Conservation (phyloP, 2,113 vertebrate species). For the Hippoglossus stenolepis region DNA sequence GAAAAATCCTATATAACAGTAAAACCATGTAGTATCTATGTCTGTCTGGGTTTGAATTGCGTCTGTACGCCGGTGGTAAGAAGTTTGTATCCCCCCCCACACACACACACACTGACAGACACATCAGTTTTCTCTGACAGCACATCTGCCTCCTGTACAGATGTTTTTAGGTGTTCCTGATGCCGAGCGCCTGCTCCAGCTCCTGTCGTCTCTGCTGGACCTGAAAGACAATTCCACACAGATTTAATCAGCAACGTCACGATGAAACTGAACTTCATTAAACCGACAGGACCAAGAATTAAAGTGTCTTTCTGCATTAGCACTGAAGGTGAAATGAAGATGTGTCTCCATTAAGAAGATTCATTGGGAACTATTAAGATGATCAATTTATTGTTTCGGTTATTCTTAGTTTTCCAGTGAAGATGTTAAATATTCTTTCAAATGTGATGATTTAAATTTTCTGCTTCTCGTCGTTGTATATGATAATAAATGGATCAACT, state of each 20-base stretch:
- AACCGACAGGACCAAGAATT: neutral
- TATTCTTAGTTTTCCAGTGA: neutral
- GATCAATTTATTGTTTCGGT: neutral
- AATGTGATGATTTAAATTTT: neutral
- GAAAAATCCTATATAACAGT: constrained; percentile 45
- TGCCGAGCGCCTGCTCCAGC: constrained; percentile 97
- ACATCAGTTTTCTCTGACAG: constrained; percentile 19
- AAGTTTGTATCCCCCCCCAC: constrained; percentile 35
- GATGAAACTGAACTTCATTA: neutral
- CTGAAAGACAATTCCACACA: constrained; percentile 76
- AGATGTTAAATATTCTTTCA: neutral
- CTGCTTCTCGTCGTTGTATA: neutral
- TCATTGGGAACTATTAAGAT: no score
- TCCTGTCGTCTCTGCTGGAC: constrained; percentile 98
- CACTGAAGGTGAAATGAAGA: no score
- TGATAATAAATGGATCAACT: no score
- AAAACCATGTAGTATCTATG: constrained; percentile 55
- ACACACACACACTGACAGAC: constrained; percentile 21
- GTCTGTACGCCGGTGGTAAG: neutral
- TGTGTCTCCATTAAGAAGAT: no score
- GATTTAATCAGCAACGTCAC: neutral
- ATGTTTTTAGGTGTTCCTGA: constrained; percentile 90
- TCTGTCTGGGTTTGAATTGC: constrained; percentile 35
- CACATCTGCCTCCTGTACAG: neutral
- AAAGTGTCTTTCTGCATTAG: neutral